Evolutionary conservation across 1,140 invertebrate species (phyloP), one percentile per base, ranked within the genome.

Genomic region (Phthorimaea operculella): DNA sequence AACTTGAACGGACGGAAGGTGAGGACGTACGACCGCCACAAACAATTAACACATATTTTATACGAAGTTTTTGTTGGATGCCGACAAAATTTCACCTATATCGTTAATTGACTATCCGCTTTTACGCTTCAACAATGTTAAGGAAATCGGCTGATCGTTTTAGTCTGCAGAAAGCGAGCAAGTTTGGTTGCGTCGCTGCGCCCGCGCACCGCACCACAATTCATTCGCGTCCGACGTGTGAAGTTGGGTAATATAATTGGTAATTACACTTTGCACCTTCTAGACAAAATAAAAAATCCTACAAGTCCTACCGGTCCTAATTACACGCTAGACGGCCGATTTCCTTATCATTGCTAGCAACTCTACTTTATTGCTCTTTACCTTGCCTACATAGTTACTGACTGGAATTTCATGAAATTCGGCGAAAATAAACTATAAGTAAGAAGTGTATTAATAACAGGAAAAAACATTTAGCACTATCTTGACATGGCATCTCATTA

Each of bases 101-200:
- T 17, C 12, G 44, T 16, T 47, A 47, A 47, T 47, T 47, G 11
- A n/a, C 39, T 56, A 54, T 54, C 33, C 34, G 0, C 53, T 60
- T 56, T 60, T 21, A 57, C 17, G 55, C 42, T 44, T 51, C 28
- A 15, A 2, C 16, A 51, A 33, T 56, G 42, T 50, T 54, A 14
- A 49, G 57, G 49, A 59, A 59, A 21, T 36, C 16, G 12, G 16
- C 4, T 48, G 48, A 51, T 36, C 48, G 54, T 55, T 55, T 58
- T 51, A 59, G 49, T 50, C 51, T 14, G 33, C 57, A 45, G 57
- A 58, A 58, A 59, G 57, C 53, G 36, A 59, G 51, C 36, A 55
- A 16, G 48, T 50, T 10, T 10, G 3, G 45, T 48, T 48, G 45
- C 45, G 17, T 48, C 16, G 45, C 11, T 15, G 44, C 44, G 15